A percentile compares a stretch with the other conserved stretches of the same genome.
phyloP scores from a whole-genome alignment of 2,797 vertebrate genomes.

The Prunella strophiata region DNA sequence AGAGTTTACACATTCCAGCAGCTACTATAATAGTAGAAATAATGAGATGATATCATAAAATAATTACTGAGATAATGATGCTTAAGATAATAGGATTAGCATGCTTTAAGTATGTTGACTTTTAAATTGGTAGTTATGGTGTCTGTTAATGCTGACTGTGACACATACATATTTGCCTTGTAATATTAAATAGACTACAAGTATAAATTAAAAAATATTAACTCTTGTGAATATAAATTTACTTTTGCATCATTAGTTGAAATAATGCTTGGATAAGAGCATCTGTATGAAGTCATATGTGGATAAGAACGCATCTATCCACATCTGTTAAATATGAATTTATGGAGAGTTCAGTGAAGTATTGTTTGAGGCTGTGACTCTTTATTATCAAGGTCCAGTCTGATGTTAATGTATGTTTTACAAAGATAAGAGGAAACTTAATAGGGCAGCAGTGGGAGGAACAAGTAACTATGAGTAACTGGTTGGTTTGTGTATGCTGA shows the following conservation, averaged over 20 bases:
- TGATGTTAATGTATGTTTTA: not conserved
- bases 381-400: not conserved
- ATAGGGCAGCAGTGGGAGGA: not conserved
- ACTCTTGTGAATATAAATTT: not conserved
- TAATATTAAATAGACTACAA: not conserved
- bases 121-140: not conserved
- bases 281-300: not conserved
- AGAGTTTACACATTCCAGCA: not conserved
- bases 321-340: not conserved
- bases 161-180: not conserved
- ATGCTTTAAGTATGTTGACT: not conserved
- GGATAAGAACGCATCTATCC: not conserved
- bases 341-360: not conserved
- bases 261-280: not conserved
- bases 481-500: not conserved
- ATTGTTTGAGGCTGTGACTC: not conserved
- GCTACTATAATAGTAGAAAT: not conserved
- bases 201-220: not conserved
- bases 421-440: not conserved
- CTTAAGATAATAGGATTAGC: constrained; percentile 2
- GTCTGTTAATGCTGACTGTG: not conserved
- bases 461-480: not conserved
- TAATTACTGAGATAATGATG: not conserved
- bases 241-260: not conserved
- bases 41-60: not conserved